phyloP scores from a whole-genome alignment of 2,113 vertebrate species.

The Calidris pugnax region DNA sequence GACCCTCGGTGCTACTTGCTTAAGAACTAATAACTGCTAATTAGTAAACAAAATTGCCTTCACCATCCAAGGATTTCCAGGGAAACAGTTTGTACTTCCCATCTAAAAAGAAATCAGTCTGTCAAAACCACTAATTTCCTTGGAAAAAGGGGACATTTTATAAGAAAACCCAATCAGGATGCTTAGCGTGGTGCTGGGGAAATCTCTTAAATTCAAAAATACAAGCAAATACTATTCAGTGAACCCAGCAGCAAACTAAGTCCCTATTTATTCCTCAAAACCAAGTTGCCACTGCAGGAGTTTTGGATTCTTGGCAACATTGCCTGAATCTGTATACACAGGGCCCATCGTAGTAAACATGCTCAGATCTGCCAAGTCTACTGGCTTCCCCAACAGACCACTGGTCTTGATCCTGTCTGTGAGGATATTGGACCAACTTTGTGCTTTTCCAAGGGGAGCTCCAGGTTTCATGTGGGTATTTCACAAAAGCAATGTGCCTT shows the following conservation, averaged over 20 bases:
- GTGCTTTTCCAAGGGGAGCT: not conserved
- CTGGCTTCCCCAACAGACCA: not conserved
- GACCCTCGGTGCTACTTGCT: not conserved
- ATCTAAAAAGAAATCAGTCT: not conserved
- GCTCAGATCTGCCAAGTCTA: not conserved
- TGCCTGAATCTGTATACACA: not conserved
- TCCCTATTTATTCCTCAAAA: not conserved
- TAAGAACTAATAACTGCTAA: not conserved
- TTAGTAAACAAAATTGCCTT: not conserved
- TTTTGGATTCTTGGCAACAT: not conserved
- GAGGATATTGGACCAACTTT: not conserved
- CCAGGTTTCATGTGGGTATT: not conserved
- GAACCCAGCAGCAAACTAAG: not conserved
- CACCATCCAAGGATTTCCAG: not conserved
- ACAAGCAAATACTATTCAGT: not conserved
- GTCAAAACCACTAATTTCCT: not conserved
- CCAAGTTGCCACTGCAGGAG: not conserved
- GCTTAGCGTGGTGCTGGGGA: not conserved
- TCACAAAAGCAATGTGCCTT: not conserved
- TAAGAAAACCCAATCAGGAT: not conserved
- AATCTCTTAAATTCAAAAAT: not conserved
- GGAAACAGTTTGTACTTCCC: not conserved
- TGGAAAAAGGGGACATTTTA: not conserved
- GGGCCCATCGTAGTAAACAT: not conserved
- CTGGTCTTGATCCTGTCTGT: not conserved